A percentile compares a stretch with the other conserved stretches of the same genome.
These are phyloP conservation scores for Plagodis pulveraria DNA, from an alignment of 2,888 invertebrate species.

Conservation along the genomic window DNA sequence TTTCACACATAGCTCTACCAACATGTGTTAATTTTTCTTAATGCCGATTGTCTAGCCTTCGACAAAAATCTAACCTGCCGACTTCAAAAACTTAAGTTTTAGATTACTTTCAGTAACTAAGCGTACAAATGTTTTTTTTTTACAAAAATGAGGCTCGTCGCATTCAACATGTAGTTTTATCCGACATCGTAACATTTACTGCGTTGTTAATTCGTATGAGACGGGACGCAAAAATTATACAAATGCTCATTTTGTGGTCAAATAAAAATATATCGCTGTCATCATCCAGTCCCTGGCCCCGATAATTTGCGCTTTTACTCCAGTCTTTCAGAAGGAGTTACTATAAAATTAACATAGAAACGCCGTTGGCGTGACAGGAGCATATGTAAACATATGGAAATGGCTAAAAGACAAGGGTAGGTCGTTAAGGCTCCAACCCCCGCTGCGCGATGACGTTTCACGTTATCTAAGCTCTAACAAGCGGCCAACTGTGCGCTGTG, in stretches of 20 bases:
- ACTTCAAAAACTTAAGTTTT: no score
- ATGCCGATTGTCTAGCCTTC: no score
- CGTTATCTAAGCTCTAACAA: conserved; percentile 27
- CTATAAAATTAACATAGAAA: conserved; percentile 77
- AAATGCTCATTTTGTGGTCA: conserved; percentile 59
- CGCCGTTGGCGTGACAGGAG: conserved; percentile 51
- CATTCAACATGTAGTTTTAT: conserved; percentile 42
- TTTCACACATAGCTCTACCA: no score
- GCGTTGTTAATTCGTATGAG: conserved; percentile 41
- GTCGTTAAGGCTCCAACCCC: conserved; percentile 29
- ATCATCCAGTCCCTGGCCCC: conserved; percentile 48
- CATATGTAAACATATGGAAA: conserved; percentile 46
- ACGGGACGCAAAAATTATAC: conserved; percentile 70
- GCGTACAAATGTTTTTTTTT: background rate
- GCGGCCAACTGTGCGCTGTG: conserved; percentile 10
- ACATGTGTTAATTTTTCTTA: no score
- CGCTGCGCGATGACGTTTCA: conserved; percentile 28
- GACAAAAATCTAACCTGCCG: no score
- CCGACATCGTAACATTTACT: conserved; percentile 20
- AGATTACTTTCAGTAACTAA: no score
- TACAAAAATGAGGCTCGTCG: background rate
- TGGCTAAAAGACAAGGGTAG: conserved; percentile 40
- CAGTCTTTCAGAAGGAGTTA: conserved; percentile 64
- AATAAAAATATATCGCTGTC: conserved; percentile 55
- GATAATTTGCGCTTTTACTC: conserved; percentile 73